These are phyloP conservation scores for Boleophthalmus pectinirostris DNA, from an alignment of 2,113 vertebrate species.

Conservation along the genomic window DNA sequence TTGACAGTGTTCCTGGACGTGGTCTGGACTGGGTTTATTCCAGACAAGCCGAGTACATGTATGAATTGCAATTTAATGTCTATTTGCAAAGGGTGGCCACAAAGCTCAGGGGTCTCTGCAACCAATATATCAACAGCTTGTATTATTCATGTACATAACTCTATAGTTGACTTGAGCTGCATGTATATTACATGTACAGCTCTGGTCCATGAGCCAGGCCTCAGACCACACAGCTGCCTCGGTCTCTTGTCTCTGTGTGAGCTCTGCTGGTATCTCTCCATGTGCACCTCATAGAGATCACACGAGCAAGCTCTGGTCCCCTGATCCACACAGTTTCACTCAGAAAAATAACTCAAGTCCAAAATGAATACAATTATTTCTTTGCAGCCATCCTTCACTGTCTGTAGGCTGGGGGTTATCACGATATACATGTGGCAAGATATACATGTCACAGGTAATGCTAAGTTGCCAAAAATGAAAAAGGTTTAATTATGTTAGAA, in stretches of 20 bases:
- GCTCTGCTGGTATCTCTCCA: too few relatives aligned
- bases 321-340: too few relatives aligned
- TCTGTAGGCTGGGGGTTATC: neutral
- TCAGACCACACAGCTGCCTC: neutral
- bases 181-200: neutral
- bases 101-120: neutral
- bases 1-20: neutral
- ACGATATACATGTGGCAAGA: too few relatives aligned
- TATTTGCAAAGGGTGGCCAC: neutral
- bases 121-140: constrained; percentile 7
- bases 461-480: too few relatives aligned
- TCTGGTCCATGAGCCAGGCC: neutral
- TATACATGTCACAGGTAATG: too few relatives aligned
- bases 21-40: neutral
- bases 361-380: too few relatives aligned
- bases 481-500: too few relatives aligned
- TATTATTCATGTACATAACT: constrained; percentile 6
- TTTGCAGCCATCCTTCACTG: neutral
- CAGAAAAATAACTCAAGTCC: too few relatives aligned
- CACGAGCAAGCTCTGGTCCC: too few relatives aligned
- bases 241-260: too few relatives aligned
- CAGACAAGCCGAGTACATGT: neutral
- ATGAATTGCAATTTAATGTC: neutral
- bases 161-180: neutral
- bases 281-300: too few relatives aligned